Base-by-base conservation (phyloP, 2,797 vertebrate species). In the Phataginus tricuspis region DNA sequence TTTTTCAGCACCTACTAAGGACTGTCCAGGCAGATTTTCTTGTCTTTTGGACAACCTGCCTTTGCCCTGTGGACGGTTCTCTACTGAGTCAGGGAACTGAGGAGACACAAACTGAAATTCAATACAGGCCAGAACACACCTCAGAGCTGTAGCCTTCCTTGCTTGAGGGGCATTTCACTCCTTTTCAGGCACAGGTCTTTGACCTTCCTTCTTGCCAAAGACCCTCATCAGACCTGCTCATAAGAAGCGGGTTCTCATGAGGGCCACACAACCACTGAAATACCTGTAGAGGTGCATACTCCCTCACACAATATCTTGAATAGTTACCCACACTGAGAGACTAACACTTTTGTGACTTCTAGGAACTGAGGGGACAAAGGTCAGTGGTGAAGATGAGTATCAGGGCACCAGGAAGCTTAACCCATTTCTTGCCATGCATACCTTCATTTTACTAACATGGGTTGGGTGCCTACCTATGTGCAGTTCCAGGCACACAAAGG, bases 1-100 rank as follows among this genome's bases (percentile, higher is more conserved):
- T 89, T 88, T 93, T 85, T 66, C 49, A 94, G 25, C 29, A 31
- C n/a, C 39, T 93, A 66, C 11, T 86, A 93, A 97, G 34, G 66
- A 83, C 84, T 94, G 25, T 31, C 31, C 51, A 82, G 69, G 49
- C 57, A 45, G 39, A 49, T 88, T 83, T 88, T 86, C 57, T 51
- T 75, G 31, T 5, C 10, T 5, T 84, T 53, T 55, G 12, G 55
- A 94, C 45, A 42, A 19, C 51, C 74, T 96, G 27, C 31, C 71
- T 80, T 91, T 96, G 27, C 31, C 77, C 72, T 91, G 8, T 49
- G 39, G 18, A 42, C 64, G 10, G 92, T 86, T 68, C 42, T 72
- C 55, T 39, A 74, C 1, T 68, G 49, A 96, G 39, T 53, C 16
- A 42, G 13, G 53, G 31, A 83, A 21, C 42, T 74, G 37, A 91